Conservation (phyloP, 2,113 vertebrate genomes). For the Xiphophorus maculatus region DNA sequence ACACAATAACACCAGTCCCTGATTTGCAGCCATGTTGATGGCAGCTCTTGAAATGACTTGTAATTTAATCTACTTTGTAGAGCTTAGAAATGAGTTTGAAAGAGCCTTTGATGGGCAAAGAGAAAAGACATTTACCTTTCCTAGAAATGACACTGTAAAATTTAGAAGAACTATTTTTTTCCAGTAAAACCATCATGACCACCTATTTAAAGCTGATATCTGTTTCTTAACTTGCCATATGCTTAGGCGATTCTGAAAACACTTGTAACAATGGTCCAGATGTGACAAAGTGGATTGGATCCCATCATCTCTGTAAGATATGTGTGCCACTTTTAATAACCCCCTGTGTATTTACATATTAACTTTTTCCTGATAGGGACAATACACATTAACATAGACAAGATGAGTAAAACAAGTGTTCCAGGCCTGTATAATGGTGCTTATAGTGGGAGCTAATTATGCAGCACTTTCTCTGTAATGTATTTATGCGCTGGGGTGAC, state of each 20-base stretch:
- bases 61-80: not conserved
- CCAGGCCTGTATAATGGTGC: too few species aligned
- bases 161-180: not conserved
- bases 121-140: not conserved
- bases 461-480: too few species aligned
- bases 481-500: too few species aligned
- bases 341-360: too few species aligned
- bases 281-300: not conserved
- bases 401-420: too few species aligned
- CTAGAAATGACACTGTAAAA: not conserved
- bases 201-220: not conserved
- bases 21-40: conserved; percentile 4
- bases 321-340: too few species aligned
- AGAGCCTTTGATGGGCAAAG: not conserved
- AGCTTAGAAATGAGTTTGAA: not conserved
- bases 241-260: not conserved
- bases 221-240: not conserved
- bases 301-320: too few species aligned
- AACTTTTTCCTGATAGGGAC: too few species aligned
- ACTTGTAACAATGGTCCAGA: not conserved
- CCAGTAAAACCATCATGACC: not conserved
- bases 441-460: too few species aligned
- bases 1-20: not conserved
- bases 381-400: too few species aligned
- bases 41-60: not conserved